Percentiles rank a stretch among this genome's conserved stretches.
These are phyloP conservation scores for Sebastes matsubarae DNA, from an alignment of 2,797 vertebrate genomes.

Conservation along the genomic window DNA sequence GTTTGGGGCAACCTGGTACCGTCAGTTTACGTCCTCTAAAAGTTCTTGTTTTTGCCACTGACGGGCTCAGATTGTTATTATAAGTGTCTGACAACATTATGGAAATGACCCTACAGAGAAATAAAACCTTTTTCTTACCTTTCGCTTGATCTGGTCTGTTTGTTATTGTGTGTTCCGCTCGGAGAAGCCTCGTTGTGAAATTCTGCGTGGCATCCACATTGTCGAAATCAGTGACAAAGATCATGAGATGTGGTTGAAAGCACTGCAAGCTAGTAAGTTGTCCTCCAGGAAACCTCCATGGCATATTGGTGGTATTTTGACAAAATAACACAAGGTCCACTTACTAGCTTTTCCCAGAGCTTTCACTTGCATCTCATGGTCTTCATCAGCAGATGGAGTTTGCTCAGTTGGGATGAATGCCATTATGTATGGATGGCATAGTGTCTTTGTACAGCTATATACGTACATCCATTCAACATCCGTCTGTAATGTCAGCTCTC, in stretches of 20 bases:
- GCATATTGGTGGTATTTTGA: neutral
- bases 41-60: too few species aligned
- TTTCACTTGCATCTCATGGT: neutral
- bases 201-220: too few species aligned
- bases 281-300: neutral
- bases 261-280: neutral
- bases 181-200: neutral
- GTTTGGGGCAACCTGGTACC: too few species aligned
- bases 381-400: neutral
- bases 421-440: neutral
- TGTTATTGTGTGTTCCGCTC: too few species aligned
- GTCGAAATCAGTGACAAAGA: neutral
- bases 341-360: neutral
- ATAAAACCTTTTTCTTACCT: too few species aligned
- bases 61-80: too few species aligned
- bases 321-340: neutral
- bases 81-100: too few species aligned
- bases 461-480: neutral
- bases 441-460: neutral
- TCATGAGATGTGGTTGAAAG: neutral
- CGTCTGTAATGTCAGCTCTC: slow-evolving; percentile 1
- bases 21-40: too few species aligned
- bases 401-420: neutral
- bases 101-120: too few species aligned
- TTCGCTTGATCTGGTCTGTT: too few species aligned